Evolutionary conservation across 2,113 vertebrate genomes (phyloP).

Genomic region (Capreolus pygargus): DNA sequence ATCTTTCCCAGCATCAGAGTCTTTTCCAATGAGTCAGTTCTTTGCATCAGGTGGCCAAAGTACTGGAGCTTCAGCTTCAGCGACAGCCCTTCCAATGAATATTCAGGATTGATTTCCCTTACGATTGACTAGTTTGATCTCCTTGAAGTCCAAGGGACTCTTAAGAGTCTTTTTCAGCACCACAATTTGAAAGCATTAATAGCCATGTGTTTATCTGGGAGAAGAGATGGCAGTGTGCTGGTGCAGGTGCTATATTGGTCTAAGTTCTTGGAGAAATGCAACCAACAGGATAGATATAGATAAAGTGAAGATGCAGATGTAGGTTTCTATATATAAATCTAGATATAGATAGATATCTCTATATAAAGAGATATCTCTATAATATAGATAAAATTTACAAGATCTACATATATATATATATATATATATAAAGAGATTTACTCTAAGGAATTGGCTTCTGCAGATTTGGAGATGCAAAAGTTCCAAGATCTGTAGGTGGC

Average conservation of each 20-base stretch:
- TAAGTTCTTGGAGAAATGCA: neutral
- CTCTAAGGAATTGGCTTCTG: neutral
- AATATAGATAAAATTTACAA: neutral
- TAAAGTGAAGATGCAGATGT: neutral
- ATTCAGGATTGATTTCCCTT: neutral
- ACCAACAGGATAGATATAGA: neutral
- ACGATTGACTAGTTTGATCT: neutral
- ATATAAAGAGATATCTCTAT: neutral
- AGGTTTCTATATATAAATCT: neutral
- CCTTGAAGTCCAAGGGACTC: neutral
- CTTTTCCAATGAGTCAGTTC: neutral
- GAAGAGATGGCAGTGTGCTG: neutral
- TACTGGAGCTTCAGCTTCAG: neutral
- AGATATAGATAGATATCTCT: neutral
- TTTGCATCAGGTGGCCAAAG: neutral
- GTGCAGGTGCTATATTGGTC: neutral
- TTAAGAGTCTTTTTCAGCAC: neutral
- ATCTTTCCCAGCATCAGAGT: neutral
- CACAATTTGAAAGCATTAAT: neutral
- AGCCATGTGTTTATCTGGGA: neutral
- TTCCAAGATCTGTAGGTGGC: neutral
- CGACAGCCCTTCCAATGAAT: neutral
- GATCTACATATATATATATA: neutral
- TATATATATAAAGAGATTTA: neutral
- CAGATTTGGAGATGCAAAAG: neutral